Evolutionary conservation across 2,113 vertebrate species (phyloP).

Genomic region (Chlorodrepanis virens): DNA sequence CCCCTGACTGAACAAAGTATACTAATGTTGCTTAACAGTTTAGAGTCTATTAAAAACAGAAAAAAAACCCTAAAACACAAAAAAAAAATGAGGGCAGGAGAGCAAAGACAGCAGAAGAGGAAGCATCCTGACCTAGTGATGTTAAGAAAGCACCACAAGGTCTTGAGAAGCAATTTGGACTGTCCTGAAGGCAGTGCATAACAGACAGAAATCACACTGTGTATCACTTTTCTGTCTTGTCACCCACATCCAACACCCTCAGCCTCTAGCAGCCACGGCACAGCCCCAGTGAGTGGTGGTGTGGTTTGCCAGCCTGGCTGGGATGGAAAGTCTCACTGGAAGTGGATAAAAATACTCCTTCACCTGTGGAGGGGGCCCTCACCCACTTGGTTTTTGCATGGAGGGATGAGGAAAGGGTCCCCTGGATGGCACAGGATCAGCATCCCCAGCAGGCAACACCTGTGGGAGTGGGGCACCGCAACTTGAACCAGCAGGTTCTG

Average conservation of each 20-base stretch:
- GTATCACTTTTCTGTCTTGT: neutral
- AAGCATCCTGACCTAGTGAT: neutral
- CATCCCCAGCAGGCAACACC: fast-evolving
- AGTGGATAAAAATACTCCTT: neutral
- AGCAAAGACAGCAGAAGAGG: neutral
- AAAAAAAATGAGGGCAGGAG: neutral
- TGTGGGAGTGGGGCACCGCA: neutral
- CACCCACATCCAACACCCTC: neutral
- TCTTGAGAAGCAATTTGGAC: neutral
- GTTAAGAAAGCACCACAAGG: neutral
- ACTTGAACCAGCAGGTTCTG: neutral
- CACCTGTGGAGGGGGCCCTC: neutral
- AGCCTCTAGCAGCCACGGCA: neutral
- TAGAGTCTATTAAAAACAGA: neutral
- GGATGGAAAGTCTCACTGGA: neutral
- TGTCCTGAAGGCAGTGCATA: neutral
- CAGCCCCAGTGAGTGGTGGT: neutral
- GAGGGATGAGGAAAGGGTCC: neutral
- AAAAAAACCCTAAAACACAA: neutral
- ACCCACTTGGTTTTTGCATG: neutral
- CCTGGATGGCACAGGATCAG: neutral
- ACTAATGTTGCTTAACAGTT: neutral
- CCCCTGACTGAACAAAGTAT: neutral
- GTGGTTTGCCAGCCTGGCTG: neutral
- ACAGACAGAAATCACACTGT: neutral